Percentiles rank a stretch among this genome's conserved stretches.
Evolutionary conservation across 2,888 invertebrate genomes (phyloP).

Genomic region (Dendrolimus pini): DNA sequence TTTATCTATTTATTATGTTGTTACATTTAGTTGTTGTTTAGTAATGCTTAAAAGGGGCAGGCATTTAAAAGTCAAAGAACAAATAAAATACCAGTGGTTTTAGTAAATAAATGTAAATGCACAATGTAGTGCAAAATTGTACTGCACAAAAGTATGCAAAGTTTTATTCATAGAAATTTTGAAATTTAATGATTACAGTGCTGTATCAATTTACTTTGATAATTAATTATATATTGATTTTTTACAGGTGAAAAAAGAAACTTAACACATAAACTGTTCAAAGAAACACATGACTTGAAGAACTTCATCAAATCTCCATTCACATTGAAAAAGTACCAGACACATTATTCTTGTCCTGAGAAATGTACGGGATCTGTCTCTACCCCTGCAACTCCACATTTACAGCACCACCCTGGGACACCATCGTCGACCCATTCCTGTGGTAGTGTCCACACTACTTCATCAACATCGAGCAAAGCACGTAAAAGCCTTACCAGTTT

Average conservation of each 20-base stretch:
- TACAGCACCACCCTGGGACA: conserved; percentile 57
- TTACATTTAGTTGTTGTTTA: too few species aligned
- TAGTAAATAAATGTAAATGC: too few species aligned
- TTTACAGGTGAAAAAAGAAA: conserved; percentile 49
- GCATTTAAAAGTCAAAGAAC: too few species aligned
- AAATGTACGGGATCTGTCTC: conserved; percentile 51
- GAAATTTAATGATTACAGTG: too few species aligned
- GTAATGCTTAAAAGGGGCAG: too few species aligned
- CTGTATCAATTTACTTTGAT: too few species aligned
- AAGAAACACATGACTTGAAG: conserved; percentile 53
- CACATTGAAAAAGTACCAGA: conserved; percentile 64
- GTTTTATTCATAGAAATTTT: too few species aligned
- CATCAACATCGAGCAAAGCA: conserved; percentile 62
- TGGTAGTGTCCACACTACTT: conserved; percentile 53
- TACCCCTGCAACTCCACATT: conserved; percentile 58
- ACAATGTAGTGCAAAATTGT: too few species aligned
- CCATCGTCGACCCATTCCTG: conserved; percentile 66
- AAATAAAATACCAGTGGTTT: too few species aligned
- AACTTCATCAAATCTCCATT: conserved; percentile 69
- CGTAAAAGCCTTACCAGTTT: conserved; percentile 62
- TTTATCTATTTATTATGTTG: too few species aligned
- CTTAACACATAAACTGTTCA: conserved; percentile 41
- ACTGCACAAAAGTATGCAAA: too few species aligned
- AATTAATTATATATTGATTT: not conserved
- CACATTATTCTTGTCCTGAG: conserved; percentile 45